Conservation (phyloP, 1,140 invertebrate genomes). For the Bombus fervidus region DNA sequence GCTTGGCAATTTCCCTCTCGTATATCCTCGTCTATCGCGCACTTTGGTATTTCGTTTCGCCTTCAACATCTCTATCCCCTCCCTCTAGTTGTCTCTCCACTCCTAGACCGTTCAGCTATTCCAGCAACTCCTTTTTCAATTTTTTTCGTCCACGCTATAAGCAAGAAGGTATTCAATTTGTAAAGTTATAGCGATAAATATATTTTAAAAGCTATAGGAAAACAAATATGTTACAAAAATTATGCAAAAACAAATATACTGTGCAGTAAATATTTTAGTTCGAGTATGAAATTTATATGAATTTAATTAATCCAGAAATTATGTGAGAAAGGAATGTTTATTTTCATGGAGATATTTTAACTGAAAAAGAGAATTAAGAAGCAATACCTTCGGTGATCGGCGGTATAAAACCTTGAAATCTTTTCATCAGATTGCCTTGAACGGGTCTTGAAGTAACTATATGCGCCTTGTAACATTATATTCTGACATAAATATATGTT, state of each 20-base stretch:
- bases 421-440: slow-evolving; percentile 39
- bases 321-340: no score
- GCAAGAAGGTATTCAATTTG: not conserved
- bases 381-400: not conserved
- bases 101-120: no score
- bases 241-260: not conserved
- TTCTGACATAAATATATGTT: not conserved
- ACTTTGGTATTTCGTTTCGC: no score
- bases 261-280: not conserved
- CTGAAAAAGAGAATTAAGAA: not conserved
- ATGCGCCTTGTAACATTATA: slow-evolving; percentile 19
- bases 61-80: no score
- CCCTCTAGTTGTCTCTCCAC: no score
- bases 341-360: not conserved
- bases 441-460: not conserved
- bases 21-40: no score
- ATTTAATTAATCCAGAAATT: not conserved
- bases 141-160: no score
- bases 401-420: slow-evolving; percentile 28
- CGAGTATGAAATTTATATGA: not conserved
- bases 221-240: no score
- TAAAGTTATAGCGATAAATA: not conserved
- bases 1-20: no score
- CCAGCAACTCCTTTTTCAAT: no score
- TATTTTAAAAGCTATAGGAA: not conserved